Base-by-base conservation (phyloP, 1,140 invertebrate genomes). In the Leucophenga varia region DNA sequence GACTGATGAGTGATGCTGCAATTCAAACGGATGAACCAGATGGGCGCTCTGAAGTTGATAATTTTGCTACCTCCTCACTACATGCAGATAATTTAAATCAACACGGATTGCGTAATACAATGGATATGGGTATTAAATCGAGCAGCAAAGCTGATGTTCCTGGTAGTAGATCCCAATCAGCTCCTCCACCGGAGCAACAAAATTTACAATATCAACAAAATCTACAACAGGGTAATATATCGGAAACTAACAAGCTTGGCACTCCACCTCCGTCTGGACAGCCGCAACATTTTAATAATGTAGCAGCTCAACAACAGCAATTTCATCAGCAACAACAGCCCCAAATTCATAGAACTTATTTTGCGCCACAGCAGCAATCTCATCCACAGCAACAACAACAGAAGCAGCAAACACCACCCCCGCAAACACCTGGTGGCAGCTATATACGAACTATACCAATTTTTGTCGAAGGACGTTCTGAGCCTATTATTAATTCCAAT, bases 361-460 rank as follows among this genome's bases (percentile, higher is more conserved):
- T n/a, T 22, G 40, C 38, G 13, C 19, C 18, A 2, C n/a, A 19
- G 12, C 36, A 34, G 19, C 35, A 37, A 10, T 7, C 21, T 5
- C 22, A n/a, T 12, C 32, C 50, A 43, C 19, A 38, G 12, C 22
- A 36, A 28, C 53, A 51, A 22, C 67, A 71, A 52, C 64, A 79
- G 64, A 64, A 59, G 20, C 60, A 55, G 44, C 49, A 57, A 49
- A 39, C 70, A 48, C 55, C 61, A 34, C 8, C 69, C 39, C 45
- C 72, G 43, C 52, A 73, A 56, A 52, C 68, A 9, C 72, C 76
- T 2, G 69, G 68, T 32, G 58, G 60, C 17, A 59, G 48, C 37
- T 69, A 52, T 43, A 85, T 92, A 12, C 80, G 90, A 54, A 87
- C 90, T 61, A 93, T 94, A 71, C 90, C 90, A 2, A 93, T 93